phyloP scores from a whole-genome alignment of 30 jellyfish, hydroid and myxozoan genomes.

The Hydractinia symbiolongicarpus region DNA sequence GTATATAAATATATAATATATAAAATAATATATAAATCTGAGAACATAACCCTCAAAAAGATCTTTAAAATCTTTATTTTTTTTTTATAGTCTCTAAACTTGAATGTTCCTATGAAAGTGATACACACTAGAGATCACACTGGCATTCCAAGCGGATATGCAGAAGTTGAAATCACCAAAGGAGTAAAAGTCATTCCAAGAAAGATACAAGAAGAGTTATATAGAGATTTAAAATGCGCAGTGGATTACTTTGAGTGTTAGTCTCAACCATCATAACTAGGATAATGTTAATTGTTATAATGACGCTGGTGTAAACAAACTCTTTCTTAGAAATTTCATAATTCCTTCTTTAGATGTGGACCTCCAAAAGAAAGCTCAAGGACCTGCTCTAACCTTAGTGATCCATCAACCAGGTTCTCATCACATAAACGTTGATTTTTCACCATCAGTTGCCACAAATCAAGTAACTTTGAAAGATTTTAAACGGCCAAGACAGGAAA shows the following conservation, averaged over 20 bases:
- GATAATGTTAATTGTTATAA: neutral
- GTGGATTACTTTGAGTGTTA: neutral
- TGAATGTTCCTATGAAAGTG: neutral
- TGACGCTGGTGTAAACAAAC: neutral
- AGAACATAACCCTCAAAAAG: too few relatives aligned
- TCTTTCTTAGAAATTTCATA: neutral
- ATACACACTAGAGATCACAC: neutral
- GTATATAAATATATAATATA: too few relatives aligned
- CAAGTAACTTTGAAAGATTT: slow-evolving; percentile 1
- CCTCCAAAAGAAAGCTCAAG: neutral
- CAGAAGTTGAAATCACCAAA: neutral
- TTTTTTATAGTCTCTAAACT: neutral
- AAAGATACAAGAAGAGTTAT: neutral
- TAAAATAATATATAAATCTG: too few relatives aligned
- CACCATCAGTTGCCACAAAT: slow-evolving; percentile 1
- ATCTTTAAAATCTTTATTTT: neutral
- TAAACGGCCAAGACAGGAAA: slow-evolving; percentile 5
- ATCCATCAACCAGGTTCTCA: neutral
- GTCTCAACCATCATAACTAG: neutral
- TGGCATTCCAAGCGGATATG: slow-evolving; percentile 3
- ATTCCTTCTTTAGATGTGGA: neutral
- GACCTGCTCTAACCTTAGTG: slow-evolving; percentile 3
- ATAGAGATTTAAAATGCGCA: neutral
- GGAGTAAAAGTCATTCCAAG: neutral
- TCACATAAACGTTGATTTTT: neutral